Percentiles rank a stretch among this genome's conserved stretches.
Evolutionary conservation across 2,113 vertebrate genomes (phyloP).

Genomic region (Noturus placidus): DNA sequence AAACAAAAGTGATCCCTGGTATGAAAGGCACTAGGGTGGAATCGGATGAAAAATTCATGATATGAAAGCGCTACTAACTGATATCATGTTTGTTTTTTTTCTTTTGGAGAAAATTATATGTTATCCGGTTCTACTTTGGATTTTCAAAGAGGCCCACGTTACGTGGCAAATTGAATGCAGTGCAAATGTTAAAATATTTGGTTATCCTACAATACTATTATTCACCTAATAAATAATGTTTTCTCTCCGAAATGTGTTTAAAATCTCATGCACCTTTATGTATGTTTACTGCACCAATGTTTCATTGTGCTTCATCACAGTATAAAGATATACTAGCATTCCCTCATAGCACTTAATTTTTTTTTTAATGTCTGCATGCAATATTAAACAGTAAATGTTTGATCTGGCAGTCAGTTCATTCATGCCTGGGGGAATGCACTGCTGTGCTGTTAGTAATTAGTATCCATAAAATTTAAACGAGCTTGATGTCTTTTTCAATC

Average conservation of each 20-base stretch:
- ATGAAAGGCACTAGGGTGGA: not conserved
- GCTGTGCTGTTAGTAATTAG: not conserved
- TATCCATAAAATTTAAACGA: not conserved
- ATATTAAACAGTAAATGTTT: conserved; percentile 6
- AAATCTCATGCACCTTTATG: not conserved
- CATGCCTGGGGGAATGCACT: not conserved
- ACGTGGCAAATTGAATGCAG: not conserved
- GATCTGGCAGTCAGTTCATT: not conserved
- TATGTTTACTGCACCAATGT: not conserved
- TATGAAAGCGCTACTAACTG: not conserved
- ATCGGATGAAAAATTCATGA: not conserved
- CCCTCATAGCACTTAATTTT: not conserved
- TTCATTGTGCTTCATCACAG: not conserved
- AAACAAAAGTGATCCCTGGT: not conserved
- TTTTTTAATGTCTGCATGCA: not conserved
- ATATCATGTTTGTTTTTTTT: not conserved
- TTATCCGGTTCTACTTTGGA: not conserved
- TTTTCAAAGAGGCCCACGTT: not conserved
- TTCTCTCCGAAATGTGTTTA: not conserved
- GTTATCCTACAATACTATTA: not conserved
- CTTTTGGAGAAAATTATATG: not conserved
- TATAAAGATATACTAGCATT: not conserved
- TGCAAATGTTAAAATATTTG: not conserved
- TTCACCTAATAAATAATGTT: not conserved
- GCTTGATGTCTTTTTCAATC: not conserved